Evolutionary conservation across 2,888 invertebrate species (phyloP).

Genomic region (Heteropelma amictum): DNA sequence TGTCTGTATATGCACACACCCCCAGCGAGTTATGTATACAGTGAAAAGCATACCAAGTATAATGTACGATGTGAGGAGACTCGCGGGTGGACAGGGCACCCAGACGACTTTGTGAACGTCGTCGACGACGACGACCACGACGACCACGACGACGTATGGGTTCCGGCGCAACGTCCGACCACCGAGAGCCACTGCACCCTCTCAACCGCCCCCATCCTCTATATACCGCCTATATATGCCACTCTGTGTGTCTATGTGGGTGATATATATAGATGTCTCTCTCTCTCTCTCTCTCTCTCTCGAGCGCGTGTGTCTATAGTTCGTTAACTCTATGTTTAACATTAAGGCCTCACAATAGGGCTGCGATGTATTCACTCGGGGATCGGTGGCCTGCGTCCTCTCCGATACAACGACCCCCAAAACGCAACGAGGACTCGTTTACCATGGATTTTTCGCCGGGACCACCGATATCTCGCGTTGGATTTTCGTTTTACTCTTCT

Average conservation of each 20-base stretch:
- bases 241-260: conserved; percentile 7
- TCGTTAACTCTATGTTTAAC: conserved; percentile 76
- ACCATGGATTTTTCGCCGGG: not conserved
- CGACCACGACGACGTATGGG: conserved; percentile 52
- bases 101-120: conserved; percentile 52
- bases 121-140: conserved; percentile 48
- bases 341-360: conserved; percentile 70
- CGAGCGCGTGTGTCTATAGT: conserved; percentile 70
- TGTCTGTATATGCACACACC: not conserved
- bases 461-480: not conserved
- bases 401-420: conserved; percentile 16
- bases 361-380: conserved; percentile 39
- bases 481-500: not conserved
- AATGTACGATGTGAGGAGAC: conserved; percentile 37
- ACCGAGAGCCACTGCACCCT: conserved; percentile 48
- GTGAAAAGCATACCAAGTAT: conserved; percentile 42
- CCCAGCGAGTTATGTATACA: conserved; percentile 14
- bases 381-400: conserved; percentile 46
- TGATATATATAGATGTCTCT: conserved; percentile 16
- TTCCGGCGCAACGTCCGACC: conserved; percentile 53
- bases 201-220: conserved; percentile 6
- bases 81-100: conserved; percentile 43
- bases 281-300: conserved; percentile 14
- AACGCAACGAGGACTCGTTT: conserved; percentile 25
- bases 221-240: not conserved